Base-by-base conservation (phyloP, 2,888 invertebrate genomes). In the Andrena marginata region DNA sequence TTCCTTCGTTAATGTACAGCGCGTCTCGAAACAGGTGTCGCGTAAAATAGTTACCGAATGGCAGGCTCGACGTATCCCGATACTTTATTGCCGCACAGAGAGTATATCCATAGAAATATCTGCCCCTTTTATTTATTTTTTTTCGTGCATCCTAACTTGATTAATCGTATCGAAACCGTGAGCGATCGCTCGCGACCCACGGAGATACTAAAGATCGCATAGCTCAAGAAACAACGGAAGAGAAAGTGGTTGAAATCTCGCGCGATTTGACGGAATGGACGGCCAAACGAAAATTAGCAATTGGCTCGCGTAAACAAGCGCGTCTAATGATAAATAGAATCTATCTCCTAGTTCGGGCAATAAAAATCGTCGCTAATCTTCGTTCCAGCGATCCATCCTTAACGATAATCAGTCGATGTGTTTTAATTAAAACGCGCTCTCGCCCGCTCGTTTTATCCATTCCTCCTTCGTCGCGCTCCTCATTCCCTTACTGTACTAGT, bases 331-430 rank as follows among this genome's bases (percentile, higher is more conserved):
- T 60, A 75, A 82, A 64, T 60, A 78, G 72, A 68, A 48, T 63
- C 48, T 83, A 67, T 60, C 81, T 49, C 23, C 81, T 68, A 72
- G 33, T 23, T 72, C 35, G 10, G 68, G 80, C 35, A 80, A 80
- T 77, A 83, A 62, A 77, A 60, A 77, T 84, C 75, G 42, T 33
- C 77, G 84, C 84, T 84, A 85, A 85, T 84, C 85, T 84, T 85
- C 85, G 85, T 84, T 85, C 71, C 75, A 75, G 85, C 85, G 75
- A 84, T 84, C 85, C 85, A 84, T 65, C 80, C 85, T 85, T 85
- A 85, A 85, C 80, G 70, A 74, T 88, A 86, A 87, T 88, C 87
- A 89, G 88, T 88, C 85, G 87, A 87, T 87, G 88, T 87, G 81
- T 82, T 51, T 42, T 77, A 56, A 48, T 80, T 67, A 72, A 85